Base-by-base conservation (phyloP, 2,113 vertebrate genomes). In the Neogobius melanostomus region DNA sequence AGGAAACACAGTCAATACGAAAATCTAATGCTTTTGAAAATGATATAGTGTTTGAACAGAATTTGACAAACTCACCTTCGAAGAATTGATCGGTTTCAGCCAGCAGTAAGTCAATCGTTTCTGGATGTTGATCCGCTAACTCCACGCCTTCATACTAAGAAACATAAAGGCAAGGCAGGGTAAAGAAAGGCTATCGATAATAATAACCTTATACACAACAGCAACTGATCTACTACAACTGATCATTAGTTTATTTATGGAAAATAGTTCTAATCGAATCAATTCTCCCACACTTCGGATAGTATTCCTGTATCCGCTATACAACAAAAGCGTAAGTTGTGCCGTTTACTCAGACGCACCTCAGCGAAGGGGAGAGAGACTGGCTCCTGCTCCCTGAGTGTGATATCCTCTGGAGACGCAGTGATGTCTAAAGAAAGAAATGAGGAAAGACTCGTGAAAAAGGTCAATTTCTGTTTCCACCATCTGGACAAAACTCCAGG, bases 71-170 rank as follows among this genome's bases (percentile, higher is more conserved):
- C 86, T 70, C 62, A 92, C 91, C 90, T 64, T 85, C 88, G 14
- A 68, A 71, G 68, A 95, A 91, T 61, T 92, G 7, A 44, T 92
- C 92, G 0, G 67, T 67, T 10, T 95, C 88, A 4, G 84, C 92
- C 75, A 95, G 51, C 51, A 97, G 88, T 36, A 95, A 50, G 5
- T 93, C 92, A 5, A 95, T 60, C 7, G 81, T 89, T 0, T 83
- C 71, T 48, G 11, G 65, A 12, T 92, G 45, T 16, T 85, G 21
- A 52, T 82, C 92, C 0, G 81, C 61, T 0, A 96, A 89, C 0
- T 97, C 95, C 64, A 4, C 84, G 11, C 92, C 95, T 21, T 90
- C 92, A 91, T 95, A 90, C 80, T 91, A 63, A 0, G 61, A 57
- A 43, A 68, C 60, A 64, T 15, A 5, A 14, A 57, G 10, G 44